phyloP scores from a whole-genome alignment of 2,888 invertebrate species.

The Trachelus stipa region DNA sequence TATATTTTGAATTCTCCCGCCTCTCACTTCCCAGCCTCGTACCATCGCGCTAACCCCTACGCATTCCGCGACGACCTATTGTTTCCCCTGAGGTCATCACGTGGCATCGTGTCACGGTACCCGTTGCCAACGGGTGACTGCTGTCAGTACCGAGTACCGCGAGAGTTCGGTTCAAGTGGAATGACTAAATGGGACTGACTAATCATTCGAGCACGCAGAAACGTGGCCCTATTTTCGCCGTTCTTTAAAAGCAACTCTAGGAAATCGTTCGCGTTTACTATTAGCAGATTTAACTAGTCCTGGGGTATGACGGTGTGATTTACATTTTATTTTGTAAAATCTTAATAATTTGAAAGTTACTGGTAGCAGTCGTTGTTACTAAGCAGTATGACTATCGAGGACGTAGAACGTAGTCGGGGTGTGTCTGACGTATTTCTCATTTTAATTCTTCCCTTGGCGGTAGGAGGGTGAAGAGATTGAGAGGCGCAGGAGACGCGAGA shows the following conservation, averaged over 20 bases:
- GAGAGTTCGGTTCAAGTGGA: conserved; percentile 43
- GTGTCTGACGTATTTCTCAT: conserved; percentile 34
- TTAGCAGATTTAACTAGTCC: neutral
- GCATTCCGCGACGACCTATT: neutral
- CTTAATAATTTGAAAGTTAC: neutral
- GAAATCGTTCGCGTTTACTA: neutral
- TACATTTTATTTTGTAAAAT: neutral
- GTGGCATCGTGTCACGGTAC: neutral
- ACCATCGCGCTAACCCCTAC: neutral
- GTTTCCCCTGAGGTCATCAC: neutral
- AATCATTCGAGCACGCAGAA: conserved; percentile 52
- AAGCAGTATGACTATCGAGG: neutral
- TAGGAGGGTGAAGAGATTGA: conserved; percentile 23
- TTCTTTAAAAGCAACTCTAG: conserved; percentile 23
- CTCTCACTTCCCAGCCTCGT: neutral
- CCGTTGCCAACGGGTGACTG: conserved; percentile 47
- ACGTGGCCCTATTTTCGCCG: conserved; percentile 51
- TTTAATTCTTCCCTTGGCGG: conserved; percentile 40
- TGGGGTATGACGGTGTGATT: neutral
- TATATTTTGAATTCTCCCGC: neutral
- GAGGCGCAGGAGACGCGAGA: conserved; percentile 19
- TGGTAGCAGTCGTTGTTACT: neutral
- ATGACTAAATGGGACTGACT: conserved; percentile 54
- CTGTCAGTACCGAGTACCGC: conserved; percentile 46
- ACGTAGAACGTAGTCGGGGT: neutral